A percentile compares a stretch with the other conserved stretches of the same genome.
phyloP scores from a whole-genome alignment of 2,113 vertebrate genomes.

The Hippocampus barbouri region DNA sequence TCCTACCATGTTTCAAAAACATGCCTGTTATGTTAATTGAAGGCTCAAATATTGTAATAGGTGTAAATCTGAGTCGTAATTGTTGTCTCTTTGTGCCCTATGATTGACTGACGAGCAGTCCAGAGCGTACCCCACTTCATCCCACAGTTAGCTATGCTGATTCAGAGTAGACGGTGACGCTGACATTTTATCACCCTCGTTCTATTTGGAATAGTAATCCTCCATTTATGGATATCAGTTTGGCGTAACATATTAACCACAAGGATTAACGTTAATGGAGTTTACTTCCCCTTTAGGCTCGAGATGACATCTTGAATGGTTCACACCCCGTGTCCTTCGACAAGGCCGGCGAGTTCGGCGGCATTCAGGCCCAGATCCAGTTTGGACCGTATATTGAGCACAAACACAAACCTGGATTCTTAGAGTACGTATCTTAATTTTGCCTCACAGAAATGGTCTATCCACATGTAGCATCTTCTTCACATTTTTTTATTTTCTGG shows the following conservation, averaged over 20 bases:
- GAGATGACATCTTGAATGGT: slow-evolving; percentile 96
- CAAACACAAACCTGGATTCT: slow-evolving; percentile 97
- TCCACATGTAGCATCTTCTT: no score
- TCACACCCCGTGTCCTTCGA: slow-evolving; percentile 98
- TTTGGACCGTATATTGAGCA: slow-evolving; percentile 96
- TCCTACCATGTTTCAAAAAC: no score
- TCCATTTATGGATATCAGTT: not conserved
- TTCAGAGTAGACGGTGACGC: not conserved
- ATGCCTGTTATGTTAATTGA: not conserved
- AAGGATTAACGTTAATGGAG: not conserved
- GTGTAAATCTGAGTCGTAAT: not conserved
- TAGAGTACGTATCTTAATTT: slow-evolving; percentile 80
- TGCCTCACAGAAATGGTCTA: no score
- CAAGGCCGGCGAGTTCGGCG: slow-evolving; percentile 94
- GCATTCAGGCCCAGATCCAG: slow-evolving; percentile 98
- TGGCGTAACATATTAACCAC: not conserved
- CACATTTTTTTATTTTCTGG: not conserved
- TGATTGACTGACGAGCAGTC: not conserved
- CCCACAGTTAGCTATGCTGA: no score
- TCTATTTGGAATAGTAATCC: not conserved
- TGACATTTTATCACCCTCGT: not conserved
- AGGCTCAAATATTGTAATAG: not conserved
- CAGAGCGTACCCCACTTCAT: no score
- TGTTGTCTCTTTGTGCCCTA: not conserved
- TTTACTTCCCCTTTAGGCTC: slow-evolving; percentile 75